Evolutionary conservation across 2,113 vertebrate genomes (phyloP).

Genomic region (Meriones unguiculatus): DNA sequence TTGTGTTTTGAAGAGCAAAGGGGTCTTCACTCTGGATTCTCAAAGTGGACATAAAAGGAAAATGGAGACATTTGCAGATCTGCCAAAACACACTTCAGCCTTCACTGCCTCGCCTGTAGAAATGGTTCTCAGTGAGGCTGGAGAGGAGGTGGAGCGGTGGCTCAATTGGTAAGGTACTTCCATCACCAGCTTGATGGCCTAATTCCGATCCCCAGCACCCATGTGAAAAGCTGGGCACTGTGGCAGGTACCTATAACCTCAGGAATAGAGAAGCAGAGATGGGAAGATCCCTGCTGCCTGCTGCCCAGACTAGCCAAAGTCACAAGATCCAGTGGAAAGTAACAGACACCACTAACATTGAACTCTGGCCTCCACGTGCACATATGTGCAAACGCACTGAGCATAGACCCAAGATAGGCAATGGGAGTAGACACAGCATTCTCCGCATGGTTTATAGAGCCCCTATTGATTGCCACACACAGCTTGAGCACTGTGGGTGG

Average conservation of each 20-base stretch:
- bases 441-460: background rate
- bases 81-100: background rate
- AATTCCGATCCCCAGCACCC: background rate
- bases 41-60: slow-evolving; percentile 28
- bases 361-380: too few relatives aligned
- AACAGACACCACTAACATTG: background rate
- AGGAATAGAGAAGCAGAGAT: background rate
- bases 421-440: background rate
- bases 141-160: background rate
- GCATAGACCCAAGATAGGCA: background rate
- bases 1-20: slow-evolving; percentile 5
- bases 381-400: background rate
- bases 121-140: background rate
- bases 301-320: background rate
- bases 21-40: slow-evolving; percentile 17
- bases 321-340: background rate
- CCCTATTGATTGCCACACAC: background rate
- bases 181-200: background rate
- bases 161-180: background rate
- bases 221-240: background rate
- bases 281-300: background rate
- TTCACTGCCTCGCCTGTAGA: background rate
- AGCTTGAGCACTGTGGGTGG: background rate
- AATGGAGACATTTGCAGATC: slow-evolving; percentile 6
- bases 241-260: background rate